Base-by-base conservation (phyloP, 2,888 invertebrate species). In the Stenotaenia linearis region DNA sequence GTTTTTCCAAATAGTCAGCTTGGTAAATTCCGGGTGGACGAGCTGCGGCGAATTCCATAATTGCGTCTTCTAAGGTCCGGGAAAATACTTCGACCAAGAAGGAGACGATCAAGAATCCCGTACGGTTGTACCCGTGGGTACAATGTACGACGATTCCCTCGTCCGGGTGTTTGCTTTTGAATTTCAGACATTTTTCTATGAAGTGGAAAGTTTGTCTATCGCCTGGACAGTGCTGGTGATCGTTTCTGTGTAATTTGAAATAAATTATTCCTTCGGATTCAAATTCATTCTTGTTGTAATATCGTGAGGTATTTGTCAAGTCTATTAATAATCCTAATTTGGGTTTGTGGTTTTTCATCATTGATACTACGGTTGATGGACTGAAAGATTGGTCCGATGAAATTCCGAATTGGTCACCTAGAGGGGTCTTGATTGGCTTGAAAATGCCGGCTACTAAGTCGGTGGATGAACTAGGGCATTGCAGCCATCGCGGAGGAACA, bases 61-160 rank as follows among this genome's bases (percentile, higher is more conserved):
- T 85, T 0, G 96, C 97, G 1, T 93, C 92, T 82, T 94, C 95
- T 0, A 97, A 90, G 84, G 93, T 87, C 87, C 92, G 94, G 83
- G 93, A 93, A 84, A 92, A 88, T 81, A 91, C 91, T 84, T 95
- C 93, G 4, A 97, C 93, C 86, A 99, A 90, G 86, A 94, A 99
- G 0, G 96, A 92, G 28, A 92, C 91, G 78, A 99, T 93, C 6
- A 99, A 89, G 85, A 98, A 99, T 0, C 99, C 99, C 7, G 98
- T 98, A 83, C 99, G 89, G 86, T 99, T 99, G 86, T 98, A 99
- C 0, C 99, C 99, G 87, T 99, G 99, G 0, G 99, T 98, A 85
- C 97, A 98, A 85, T 97, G 97, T 6, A 98, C 92, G 32, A 90
- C 93, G 86, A 50, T 6, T 75, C 90, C 86, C 84, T 95, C 91